Evolutionary conservation across 1,140 invertebrate species (phyloP).

Genomic region (Pantala flavescens): DNA sequence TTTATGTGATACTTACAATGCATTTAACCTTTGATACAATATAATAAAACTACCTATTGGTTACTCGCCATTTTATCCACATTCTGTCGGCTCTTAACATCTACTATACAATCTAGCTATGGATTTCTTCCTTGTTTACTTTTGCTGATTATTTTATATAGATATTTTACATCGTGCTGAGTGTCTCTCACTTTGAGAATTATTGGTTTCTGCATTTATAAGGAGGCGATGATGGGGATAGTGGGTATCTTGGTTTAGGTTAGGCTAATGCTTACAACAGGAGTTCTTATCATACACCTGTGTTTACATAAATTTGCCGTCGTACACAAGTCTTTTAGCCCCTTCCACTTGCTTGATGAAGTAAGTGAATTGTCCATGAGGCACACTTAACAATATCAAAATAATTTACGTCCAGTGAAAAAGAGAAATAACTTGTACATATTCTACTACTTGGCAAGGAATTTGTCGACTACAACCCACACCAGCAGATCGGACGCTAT

Average conservation of each 20-base stretch:
- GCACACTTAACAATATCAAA: not conserved
- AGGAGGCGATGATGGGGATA: not conserved
- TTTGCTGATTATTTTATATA: not conserved
- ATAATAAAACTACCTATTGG: not conserved
- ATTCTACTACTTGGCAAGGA: not conserved
- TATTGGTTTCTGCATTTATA: not conserved
- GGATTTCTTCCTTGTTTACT: not conserved
- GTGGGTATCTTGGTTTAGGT: not conserved
- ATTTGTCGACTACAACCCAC: not conserved
- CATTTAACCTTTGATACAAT: not conserved
- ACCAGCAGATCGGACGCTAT: not conserved
- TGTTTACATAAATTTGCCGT: not conserved
- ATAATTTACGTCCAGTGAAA: not conserved
- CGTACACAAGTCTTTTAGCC: not conserved
- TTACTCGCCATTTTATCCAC: not conserved
- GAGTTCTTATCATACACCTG: not conserved
- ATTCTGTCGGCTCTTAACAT: not conserved
- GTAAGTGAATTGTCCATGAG: not conserved
- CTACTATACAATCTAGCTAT: constrained; percentile 3
- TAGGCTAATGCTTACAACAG: not conserved
- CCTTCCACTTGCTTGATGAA: not conserved
- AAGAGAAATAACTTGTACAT: not conserved
- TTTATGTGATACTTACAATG: constrained; percentile 1
- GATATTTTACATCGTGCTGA: not conserved
- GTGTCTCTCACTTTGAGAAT: not conserved